phyloP scores from a whole-genome alignment of 1,140 invertebrate species.

The Bombus breviceps region DNA sequence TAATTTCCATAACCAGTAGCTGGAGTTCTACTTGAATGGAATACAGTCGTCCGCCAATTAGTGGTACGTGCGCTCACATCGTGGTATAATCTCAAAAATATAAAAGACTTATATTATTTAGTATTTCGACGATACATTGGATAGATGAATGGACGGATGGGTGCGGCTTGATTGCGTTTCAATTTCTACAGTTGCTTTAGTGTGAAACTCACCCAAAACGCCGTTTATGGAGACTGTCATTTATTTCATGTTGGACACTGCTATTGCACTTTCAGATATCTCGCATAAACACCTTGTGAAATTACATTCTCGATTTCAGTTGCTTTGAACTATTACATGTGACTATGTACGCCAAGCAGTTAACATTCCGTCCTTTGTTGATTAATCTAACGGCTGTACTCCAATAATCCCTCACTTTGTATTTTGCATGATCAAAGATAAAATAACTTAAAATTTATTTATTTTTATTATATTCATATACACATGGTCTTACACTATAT shows the following conservation, averaged over 20 bases:
- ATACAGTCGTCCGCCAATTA: slow-evolving; percentile 9
- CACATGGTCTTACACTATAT: too few relatives aligned
- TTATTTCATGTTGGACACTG: background rate
- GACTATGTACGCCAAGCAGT: background rate
- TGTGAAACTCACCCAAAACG: background rate
- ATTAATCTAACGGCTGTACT: background rate
- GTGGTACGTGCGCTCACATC: background rate
- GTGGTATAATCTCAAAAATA: background rate
- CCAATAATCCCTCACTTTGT: background rate
- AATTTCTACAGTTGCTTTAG: background rate
- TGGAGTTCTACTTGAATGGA: slow-evolving; percentile 12
- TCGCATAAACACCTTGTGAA: background rate
- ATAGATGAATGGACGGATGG: background rate
- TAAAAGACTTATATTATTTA: background rate
- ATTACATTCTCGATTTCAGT: background rate
- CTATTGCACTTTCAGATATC: background rate
- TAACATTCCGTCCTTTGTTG: background rate
- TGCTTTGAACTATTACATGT: background rate
- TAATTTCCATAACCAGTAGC: background rate
- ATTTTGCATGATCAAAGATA: background rate
- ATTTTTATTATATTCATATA: too few relatives aligned
- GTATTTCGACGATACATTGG: background rate
- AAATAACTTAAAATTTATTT: too few relatives aligned
- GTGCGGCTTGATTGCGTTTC: background rate
- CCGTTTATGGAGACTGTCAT: slow-evolving; percentile 28